A percentile compares a stretch with the other conserved stretches of the same genome.
Conservation (phyloP, 2,888 invertebrate species). For the Allolobophora icterica region DNA sequence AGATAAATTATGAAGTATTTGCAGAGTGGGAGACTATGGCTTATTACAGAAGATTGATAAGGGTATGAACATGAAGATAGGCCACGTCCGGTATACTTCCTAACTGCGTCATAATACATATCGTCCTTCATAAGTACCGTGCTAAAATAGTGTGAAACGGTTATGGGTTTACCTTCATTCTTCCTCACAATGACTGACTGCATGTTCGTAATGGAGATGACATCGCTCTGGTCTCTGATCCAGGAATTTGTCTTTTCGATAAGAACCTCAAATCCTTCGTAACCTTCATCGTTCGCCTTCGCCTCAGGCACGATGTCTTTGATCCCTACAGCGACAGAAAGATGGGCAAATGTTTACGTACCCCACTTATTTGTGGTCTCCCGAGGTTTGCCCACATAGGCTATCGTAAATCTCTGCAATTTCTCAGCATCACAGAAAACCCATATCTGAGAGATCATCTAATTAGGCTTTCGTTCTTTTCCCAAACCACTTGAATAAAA, state of each 20-base stretch:
- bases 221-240: slow-evolving; percentile 44
- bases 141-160: background rate
- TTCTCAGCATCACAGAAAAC: no score
- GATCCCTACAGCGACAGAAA: slow-evolving; percentile 35
- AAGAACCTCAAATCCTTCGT: slow-evolving; percentile 45
- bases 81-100: no score
- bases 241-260: slow-evolving; percentile 46
- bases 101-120: no score
- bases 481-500: no score
- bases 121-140: no score
- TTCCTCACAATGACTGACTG: slow-evolving; percentile 47
- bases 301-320: slow-evolving; percentile 46
- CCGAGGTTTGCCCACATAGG: background rate
- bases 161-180: slow-evolving; percentile 37
- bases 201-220: slow-evolving; percentile 44
- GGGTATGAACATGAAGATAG: no score
- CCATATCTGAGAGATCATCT: no score
- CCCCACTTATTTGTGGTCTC: background rate
- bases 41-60: no score
- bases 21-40: no score
- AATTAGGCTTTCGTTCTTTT: no score
- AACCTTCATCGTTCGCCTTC: slow-evolving; percentile 42
- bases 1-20: no score
- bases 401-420: no score
- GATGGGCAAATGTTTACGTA: background rate